Percentiles rank a stretch among this genome's conserved stretches.
phyloP scores from a whole-genome alignment of 2,888 invertebrate genomes.

The Dryadula phaetusa region DNA sequence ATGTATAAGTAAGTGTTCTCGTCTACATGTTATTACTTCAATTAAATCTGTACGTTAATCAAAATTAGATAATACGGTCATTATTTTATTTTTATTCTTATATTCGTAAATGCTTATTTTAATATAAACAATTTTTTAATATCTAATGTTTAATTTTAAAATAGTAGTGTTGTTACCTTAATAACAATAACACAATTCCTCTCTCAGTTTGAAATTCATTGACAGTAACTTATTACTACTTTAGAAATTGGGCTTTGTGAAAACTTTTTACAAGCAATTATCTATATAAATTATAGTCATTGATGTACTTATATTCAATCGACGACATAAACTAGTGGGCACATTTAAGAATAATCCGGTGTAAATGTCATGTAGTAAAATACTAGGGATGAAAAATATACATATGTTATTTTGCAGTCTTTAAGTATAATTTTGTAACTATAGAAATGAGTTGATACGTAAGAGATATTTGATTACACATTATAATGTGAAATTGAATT shows the following conservation, averaged over 20 bases:
- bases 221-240: background rate
- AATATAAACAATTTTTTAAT: background rate
- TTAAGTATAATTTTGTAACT: too few species aligned
- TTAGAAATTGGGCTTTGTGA: slow-evolving; percentile 2
- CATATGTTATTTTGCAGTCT: too few species aligned
- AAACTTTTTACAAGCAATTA: background rate
- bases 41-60: background rate
- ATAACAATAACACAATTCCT: background rate
- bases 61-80: too few species aligned
- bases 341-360: too few species aligned
- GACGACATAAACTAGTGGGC: background rate
- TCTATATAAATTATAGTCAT: background rate
- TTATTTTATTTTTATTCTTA: too few species aligned
- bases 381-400: too few species aligned
- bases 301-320: background rate
- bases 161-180: background rate
- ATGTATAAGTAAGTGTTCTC: slow-evolving; percentile 71
- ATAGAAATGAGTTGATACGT: too few species aligned
- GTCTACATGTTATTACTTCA: too few species aligned
- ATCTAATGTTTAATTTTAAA: background rate
- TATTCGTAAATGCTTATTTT: background rate
- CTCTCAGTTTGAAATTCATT: background rate
- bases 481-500: too few species aligned
- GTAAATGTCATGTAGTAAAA: too few species aligned
- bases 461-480: too few species aligned